These are phyloP conservation scores for Ophion ellenae DNA, from an alignment of 2,888 invertebrate species.

Conservation along the genomic window DNA sequence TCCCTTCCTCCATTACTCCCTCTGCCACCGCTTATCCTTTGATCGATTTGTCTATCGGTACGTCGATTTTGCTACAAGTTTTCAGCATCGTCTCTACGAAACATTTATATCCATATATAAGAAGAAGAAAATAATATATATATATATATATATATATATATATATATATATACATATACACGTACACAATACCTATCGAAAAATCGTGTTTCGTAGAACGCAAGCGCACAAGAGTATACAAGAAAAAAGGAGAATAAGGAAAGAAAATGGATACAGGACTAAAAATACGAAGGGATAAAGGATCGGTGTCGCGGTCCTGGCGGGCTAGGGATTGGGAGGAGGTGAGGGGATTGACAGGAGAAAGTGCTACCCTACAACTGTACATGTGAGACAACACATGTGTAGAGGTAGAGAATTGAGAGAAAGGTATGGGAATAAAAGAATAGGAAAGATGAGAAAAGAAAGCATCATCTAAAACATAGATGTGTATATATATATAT, in stretches of 20 bases:
- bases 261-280: constrained; percentile 40
- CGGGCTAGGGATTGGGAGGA: no score
- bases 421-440: constrained; percentile 19
- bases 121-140: no score
- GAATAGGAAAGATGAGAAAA: constrained; percentile 49
- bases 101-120: background rate
- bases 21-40: background rate
- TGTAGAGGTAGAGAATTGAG: constrained; percentile 36
- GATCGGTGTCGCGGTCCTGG: background rate
- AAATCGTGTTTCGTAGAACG: background rate
- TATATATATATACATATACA: no score
- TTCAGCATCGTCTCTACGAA: constrained; percentile 20
- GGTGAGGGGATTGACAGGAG: background rate
- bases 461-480: constrained; percentile 43
- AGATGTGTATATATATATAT: constrained; percentile 25
- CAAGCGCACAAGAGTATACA: background rate
- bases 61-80: constrained; percentile 16
- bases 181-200: background rate
- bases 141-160: no score
- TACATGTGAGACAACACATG: constrained; percentile 35
- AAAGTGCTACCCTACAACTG: background rate
- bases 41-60: background rate
- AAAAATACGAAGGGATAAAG: constrained; percentile 28
- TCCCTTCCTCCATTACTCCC: no score
- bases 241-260: constrained; percentile 19